phyloP scores from a whole-genome alignment of 1,140 invertebrate species.

The Drosophila subobscura region DNA sequence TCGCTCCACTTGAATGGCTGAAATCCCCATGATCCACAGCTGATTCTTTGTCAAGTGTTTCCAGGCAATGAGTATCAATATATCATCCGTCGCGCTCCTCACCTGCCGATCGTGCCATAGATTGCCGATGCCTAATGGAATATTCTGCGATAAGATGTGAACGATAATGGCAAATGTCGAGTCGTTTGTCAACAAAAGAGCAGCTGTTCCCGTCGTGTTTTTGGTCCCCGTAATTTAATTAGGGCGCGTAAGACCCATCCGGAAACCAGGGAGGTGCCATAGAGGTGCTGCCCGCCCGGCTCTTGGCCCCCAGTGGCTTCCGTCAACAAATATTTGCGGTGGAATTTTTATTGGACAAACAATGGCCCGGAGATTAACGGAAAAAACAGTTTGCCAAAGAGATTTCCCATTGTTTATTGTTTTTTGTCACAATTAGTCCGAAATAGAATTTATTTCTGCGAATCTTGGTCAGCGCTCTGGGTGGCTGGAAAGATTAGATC shows the following conservation, averaged over 20 bases:
- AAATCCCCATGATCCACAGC: constrained; percentile 18
- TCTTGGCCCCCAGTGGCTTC: constrained; percentile 49
- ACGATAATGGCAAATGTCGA: constrained; percentile 55
- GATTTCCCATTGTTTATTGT: constrained; percentile 48
- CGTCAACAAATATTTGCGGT: constrained; percentile 64
- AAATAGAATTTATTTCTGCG: constrained; percentile 45
- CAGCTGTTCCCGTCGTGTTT: constrained; percentile 36
- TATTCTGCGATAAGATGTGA: constrained; percentile 67
- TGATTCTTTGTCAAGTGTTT: constrained; percentile 27
- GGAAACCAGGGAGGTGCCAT: constrained; percentile 51
- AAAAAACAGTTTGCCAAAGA: constrained; percentile 71
- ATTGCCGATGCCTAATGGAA: constrained; percentile 33
- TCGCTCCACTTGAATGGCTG: constrained; percentile 8
- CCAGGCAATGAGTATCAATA: constrained; percentile 9
- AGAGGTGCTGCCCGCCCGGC: constrained; percentile 32
- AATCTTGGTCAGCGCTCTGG: constrained; percentile 22
- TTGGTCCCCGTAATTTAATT: constrained; percentile 61
- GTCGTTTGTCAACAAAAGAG: constrained; percentile 55
- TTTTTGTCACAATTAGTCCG: constrained; percentile 30
- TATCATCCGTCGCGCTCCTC: not conserved
- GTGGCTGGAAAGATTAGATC: constrained; percentile 6
- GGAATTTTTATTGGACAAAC: constrained; percentile 56
- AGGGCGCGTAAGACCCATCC: constrained; percentile 38
- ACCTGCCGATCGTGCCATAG: constrained; percentile 16
- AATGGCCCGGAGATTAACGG: constrained; percentile 49